Conservation (phyloP, 2,797 vertebrate genomes). For the Cichlasoma orientale region DNA sequence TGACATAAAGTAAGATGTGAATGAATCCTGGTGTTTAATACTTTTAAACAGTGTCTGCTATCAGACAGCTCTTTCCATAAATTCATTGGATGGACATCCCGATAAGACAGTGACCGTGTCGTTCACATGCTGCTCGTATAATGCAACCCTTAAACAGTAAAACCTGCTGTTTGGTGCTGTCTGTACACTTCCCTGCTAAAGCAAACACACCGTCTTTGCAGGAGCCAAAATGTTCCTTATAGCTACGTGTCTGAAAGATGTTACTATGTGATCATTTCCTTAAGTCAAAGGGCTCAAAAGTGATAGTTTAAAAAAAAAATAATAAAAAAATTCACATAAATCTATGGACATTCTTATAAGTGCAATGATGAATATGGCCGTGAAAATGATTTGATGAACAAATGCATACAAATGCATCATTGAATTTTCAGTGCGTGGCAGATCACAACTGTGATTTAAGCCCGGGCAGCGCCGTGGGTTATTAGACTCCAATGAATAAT, state of each 20-base stretch:
- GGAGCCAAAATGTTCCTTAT: neutral
- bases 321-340: neutral
- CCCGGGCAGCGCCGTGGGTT: slow-evolving; percentile 9
- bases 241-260: neutral
- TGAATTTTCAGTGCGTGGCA: neutral
- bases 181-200: neutral
- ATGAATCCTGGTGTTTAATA: slow-evolving; percentile 2
- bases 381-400: neutral
- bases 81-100: neutral
- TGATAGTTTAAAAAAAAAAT: neutral
- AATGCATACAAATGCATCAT: neutral
- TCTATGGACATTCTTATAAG: neutral
- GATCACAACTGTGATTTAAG: slow-evolving; percentile 12
- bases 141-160: neutral
- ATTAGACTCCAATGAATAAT: slow-evolving; percentile 31
- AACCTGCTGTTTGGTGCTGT: neutral
- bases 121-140: neutral
- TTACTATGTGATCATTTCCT: neutral
- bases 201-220: neutral
- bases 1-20: neutral
- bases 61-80: neutral
- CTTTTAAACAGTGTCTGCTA: neutral
- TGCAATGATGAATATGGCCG: neutral
- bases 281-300: neutral
- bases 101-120: neutral